phyloP scores from a whole-genome alignment of 2,797 vertebrate genomes.

The Intellagama lesueurii region DNA sequence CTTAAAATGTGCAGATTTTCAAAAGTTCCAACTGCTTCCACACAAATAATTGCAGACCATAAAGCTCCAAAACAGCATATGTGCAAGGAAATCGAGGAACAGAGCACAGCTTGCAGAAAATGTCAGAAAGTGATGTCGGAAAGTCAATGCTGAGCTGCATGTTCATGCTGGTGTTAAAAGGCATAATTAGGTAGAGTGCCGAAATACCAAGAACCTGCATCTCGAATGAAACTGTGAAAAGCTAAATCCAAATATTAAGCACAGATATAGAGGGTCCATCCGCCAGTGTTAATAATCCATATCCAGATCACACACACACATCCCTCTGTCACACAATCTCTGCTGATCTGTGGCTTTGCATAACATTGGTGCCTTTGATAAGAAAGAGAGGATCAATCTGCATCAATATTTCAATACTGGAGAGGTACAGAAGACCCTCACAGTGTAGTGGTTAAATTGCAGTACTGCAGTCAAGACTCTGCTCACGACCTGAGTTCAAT shows the following conservation, averaged over 20 bases:
- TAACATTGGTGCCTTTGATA: neutral
- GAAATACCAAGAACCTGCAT: neutral
- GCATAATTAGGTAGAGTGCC: neutral
- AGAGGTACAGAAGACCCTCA: too few species aligned
- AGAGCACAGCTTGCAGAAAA: slow-evolving; percentile 35
- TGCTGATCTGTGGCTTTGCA: neutral
- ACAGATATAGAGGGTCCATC: neutral
- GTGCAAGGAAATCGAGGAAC: slow-evolving; percentile 33
- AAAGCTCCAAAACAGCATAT: slow-evolving; percentile 39
- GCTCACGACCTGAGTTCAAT: too few species aligned
- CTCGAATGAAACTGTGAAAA: too few species aligned
- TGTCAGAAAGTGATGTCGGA: slow-evolving; percentile 25
- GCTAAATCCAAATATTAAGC: neutral
- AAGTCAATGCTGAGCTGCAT: slow-evolving; percentile 1
- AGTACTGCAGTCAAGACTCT: too few species aligned
- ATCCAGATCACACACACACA: neutral
- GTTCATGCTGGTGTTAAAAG: neutral
- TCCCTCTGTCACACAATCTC: neutral
- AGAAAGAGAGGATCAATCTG: too few species aligned
- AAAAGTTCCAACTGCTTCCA: neutral
- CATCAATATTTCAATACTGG: neutral
- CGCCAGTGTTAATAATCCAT: too few species aligned
- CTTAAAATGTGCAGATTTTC: neutral
- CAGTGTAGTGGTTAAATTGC: too few species aligned
- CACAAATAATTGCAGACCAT: slow-evolving; percentile 7